A percentile compares a stretch with the other conserved stretches of the same genome.
These are phyloP conservation scores for Chrysolina americana DNA, from an alignment of 2,888 invertebrate genomes.

Conservation along the genomic window DNA sequence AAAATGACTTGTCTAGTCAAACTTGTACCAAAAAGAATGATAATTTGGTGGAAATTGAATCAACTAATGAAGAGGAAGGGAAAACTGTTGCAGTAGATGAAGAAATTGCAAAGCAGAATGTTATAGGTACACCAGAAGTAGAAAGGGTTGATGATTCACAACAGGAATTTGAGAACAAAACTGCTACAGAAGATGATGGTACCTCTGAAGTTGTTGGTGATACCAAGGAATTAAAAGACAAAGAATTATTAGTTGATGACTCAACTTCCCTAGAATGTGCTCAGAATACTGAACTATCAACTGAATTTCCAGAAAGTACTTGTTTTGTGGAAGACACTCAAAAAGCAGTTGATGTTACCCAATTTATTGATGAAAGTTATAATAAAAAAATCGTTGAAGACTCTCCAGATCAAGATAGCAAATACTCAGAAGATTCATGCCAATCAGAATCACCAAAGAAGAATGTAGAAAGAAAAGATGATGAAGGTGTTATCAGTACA, in stretches of 20 bases:
- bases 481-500: constrained; percentile 1
- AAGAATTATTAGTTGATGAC: not conserved
- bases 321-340: not conserved
- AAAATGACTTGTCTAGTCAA: constrained; percentile 9
- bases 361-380: not conserved
- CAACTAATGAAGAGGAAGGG: not conserved
- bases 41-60: not conserved
- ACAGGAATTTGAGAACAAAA: not conserved
- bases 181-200: not conserved
- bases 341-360: not conserved
- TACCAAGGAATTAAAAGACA: not conserved
- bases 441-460: not conserved
- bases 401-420: no score
- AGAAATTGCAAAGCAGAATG: not conserved
- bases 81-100: not conserved
- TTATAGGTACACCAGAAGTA: not conserved
- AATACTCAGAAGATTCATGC: not conserved
- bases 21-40: not conserved
- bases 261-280: not conserved
- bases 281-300: not conserved
- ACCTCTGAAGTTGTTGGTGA: not conserved
- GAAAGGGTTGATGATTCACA: not conserved
- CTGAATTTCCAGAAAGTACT: not conserved
- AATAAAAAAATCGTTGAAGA: not conserved
- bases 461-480: not conserved